Conservation (phyloP, 2,888 invertebrate genomes). For the Heterodera filipjevi region DNA sequence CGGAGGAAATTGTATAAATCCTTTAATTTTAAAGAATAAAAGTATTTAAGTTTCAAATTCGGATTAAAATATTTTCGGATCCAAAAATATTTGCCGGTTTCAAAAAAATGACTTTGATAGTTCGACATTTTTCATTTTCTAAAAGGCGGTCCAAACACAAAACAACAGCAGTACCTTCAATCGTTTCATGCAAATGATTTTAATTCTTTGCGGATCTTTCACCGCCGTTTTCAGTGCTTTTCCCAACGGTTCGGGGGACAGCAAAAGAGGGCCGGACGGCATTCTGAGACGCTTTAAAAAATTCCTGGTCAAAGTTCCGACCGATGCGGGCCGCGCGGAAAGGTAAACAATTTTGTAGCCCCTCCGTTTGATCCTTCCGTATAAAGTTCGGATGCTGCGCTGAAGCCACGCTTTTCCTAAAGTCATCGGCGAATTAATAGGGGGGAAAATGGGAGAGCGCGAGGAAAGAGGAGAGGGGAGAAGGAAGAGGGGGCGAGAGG, state of each 20-base stretch:
- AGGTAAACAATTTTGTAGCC: slow-evolving; percentile 9
- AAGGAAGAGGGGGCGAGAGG: too few species aligned
- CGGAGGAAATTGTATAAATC: background rate
- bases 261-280: slow-evolving; percentile 2
- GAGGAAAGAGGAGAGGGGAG: too few species aligned
- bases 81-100: background rate
- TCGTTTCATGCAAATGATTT: background rate
- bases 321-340: slow-evolving; percentile 12
- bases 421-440: background rate
- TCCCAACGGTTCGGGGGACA: background rate
- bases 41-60: background rate
- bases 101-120: too few species aligned
- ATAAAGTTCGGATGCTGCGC: background rate
- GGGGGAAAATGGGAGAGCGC: too few species aligned
- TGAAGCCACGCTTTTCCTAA: slow-evolving; percentile 3
- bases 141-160: too few species aligned
- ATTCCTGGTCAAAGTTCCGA: slow-evolving; percentile 3
- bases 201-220: background rate
- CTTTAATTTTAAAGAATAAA: background rate
- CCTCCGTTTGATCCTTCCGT: background rate
- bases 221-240: slow-evolving; percentile 13
- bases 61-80: background rate
- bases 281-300: background rate
- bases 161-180: background rate
- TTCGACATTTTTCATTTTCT: too few species aligned